phyloP scores from a whole-genome alignment of 2,888 invertebrate species.

The Ichneumon xanthorius region DNA sequence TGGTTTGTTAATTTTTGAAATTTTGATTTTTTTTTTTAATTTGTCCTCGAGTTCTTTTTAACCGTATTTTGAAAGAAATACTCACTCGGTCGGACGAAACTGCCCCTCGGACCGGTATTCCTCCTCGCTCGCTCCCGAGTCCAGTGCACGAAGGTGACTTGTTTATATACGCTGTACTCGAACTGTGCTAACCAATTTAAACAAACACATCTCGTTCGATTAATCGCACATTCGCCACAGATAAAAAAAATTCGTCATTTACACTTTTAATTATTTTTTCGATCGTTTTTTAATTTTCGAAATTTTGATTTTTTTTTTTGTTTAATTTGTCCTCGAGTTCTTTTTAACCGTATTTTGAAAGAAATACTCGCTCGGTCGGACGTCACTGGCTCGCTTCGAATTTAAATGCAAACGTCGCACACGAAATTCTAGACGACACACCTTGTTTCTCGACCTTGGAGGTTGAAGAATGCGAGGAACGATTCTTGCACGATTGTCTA shows the following conservation, averaged over 20 bases:
- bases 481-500: background rate
- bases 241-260: background rate
- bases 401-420: background rate
- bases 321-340: background rate
- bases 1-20: background rate
- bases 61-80: background rate
- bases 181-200: background rate
- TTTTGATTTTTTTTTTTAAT: background rate
- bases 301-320: background rate
- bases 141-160: conserved; percentile 5
- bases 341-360: background rate
- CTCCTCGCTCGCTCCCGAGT: conserved; percentile 21
- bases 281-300: background rate
- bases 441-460: conserved; percentile 39
- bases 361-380: background rate
- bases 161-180: background rate
- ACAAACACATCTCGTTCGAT: too few species aligned
- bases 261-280: background rate
- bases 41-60: background rate
- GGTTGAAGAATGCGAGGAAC: conserved; percentile 13
- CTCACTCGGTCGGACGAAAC: background rate
- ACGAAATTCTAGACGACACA: conserved; percentile 40
- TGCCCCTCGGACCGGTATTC: conserved; percentile 23
- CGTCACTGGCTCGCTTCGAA: background rate
- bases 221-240: too few species aligned